Evolutionary conservation across 2,113 vertebrate species (phyloP), one percentile per base, ranked within the genome.

Genomic region (Platichthys flesus): DNA sequence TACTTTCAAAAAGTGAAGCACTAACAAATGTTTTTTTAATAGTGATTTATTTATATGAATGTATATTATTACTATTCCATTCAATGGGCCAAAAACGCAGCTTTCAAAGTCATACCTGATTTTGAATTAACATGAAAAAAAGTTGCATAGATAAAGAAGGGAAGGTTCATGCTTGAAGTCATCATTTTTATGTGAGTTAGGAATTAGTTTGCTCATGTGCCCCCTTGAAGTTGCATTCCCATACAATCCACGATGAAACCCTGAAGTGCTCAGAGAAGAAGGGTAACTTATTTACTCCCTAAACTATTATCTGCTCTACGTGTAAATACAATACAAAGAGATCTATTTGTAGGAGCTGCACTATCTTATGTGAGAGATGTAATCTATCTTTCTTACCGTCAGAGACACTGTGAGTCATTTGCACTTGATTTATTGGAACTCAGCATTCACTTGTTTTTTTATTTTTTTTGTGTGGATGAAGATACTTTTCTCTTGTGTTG

Each of bases 351-450:
- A 88, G 84, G 79, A 91, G 86, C 84, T 83, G 86, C 85, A 90
- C 90, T 91, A 90, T 79, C 52, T 84, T 51, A 68, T 81, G 21
- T 79, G 75, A 85, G 90, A 90, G 89, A 90, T 87, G 35, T 67
- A 64, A 83, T 87, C 64, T 80, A 78, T 82, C 88, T 90, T 92
- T 92, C 86, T 62, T 79, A 90, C 88, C 31, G 89, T 93, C 86
- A 83, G 79, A 91, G 80, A 93, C 92, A 93, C 91, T 93, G 92
- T 92, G 90, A 91, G 88, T 89, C 81, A 83, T 91, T 91, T 91
- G 87, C 90, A 89, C 90, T 90, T 83, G 31, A 85, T 90, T 89
- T 78, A 45, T 76, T 81, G 81, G 7, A 71, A 69, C 47, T 79
- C 57, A 66, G 61, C 75, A 47, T 79, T 77, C 40, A 76, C 51